phyloP scores from a whole-genome alignment of 2,797 vertebrate species.

The Ctenopoma multispine region DNA sequence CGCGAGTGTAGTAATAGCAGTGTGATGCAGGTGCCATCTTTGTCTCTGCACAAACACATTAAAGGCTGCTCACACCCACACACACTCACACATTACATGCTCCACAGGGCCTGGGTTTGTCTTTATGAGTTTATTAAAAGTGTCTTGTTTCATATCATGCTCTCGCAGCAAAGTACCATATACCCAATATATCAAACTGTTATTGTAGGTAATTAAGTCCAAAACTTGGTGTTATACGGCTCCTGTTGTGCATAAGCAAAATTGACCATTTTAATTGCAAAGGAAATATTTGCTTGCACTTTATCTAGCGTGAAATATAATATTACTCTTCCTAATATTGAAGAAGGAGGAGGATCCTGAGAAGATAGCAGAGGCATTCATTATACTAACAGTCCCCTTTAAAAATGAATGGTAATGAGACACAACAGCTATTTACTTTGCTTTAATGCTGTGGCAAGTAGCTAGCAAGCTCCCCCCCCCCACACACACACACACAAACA shows the following conservation, averaged over 20 bases:
- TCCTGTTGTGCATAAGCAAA: conserved; percentile 81
- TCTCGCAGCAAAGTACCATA: conserved; percentile 67
- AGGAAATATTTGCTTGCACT: conserved; percentile 76
- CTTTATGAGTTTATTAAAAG: conserved; percentile 83
- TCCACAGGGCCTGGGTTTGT: conserved; percentile 67
- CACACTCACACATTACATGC: conserved; percentile 70
- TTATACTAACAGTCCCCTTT: conserved; percentile 80
- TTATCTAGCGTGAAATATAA: conserved; percentile 75
- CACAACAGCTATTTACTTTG: conserved; percentile 80
- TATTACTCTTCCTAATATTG: conserved; percentile 76
- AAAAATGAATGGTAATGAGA: conserved; percentile 83
- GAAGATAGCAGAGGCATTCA: conserved; percentile 69
- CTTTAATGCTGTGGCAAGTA: conserved; percentile 73
- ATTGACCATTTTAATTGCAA: conserved; percentile 82
- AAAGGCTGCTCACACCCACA: conserved; percentile 66
- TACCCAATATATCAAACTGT: conserved; percentile 77
- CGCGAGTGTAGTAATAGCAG: neutral
- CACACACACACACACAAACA: no score
- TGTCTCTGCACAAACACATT: conserved; percentile 68
- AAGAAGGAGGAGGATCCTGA: conserved; percentile 65
- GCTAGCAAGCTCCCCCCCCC: conserved; percentile 44
- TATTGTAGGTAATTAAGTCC: conserved; percentile 84
- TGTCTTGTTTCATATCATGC: conserved; percentile 78
- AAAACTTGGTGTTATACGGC: conserved; percentile 68
- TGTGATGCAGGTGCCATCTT: conserved; percentile 44